phyloP scores from a whole-genome alignment of 2,797 vertebrate species.

The Alectoris magna region DNA sequence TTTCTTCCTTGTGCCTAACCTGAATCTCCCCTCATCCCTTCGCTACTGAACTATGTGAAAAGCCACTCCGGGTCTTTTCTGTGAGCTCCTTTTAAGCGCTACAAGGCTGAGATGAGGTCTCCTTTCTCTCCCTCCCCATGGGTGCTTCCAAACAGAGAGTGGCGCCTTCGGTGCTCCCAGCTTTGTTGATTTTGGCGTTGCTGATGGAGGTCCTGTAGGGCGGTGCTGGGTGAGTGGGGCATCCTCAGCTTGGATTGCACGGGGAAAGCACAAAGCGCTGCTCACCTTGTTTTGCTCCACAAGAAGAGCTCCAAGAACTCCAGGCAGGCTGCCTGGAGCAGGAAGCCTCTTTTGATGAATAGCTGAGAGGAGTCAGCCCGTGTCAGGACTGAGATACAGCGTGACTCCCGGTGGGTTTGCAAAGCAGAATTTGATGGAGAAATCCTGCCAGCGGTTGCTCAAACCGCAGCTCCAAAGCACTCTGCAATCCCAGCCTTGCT shows the following conservation, averaged over 20 bases:
- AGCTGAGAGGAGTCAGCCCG: not conserved
- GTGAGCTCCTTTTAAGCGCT: too few species aligned
- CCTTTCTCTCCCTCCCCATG: accelerated
- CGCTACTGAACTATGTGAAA: too few species aligned
- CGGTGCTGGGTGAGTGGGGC: not conserved
- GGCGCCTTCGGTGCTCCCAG: accelerated
- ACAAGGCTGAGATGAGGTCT: too few species aligned
- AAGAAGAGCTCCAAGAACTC: not conserved
- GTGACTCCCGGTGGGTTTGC: not conserved
- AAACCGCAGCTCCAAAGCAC: not conserved
- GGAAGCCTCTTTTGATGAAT: not conserved
- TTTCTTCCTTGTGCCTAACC: too few species aligned
- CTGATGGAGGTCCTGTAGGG: accelerated
- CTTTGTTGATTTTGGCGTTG: accelerated
- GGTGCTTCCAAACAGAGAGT: accelerated
- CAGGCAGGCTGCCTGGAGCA: not conserved
- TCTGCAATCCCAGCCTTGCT: not conserved
- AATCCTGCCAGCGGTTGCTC: not conserved
- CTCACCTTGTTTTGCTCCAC: not conserved
- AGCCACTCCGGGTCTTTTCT: too few species aligned
- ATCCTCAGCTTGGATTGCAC: not conserved
- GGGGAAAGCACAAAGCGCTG: not conserved
- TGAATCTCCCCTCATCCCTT: too few species aligned
- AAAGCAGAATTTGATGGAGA: not conserved
- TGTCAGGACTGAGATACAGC: not conserved